Conservation (phyloP, 2,888 invertebrate species). For the Caenorhabditis plicata region DNA sequence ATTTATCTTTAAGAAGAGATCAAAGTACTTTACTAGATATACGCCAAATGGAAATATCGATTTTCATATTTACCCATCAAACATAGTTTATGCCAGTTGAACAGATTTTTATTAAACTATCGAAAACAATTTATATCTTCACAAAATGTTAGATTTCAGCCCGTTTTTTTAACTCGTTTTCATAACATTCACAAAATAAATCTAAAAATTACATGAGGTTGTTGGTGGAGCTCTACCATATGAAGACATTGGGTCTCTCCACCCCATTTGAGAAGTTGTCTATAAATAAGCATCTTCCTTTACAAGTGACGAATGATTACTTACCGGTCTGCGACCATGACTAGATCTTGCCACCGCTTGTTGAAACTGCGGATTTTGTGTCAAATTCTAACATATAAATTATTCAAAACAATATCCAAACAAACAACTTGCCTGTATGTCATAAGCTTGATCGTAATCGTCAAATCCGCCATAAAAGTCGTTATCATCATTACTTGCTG, state of each 20-base stretch:
- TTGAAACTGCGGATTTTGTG: constrained; percentile 77
- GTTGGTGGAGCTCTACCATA: constrained; percentile 32
- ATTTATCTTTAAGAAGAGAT: too few species aligned
- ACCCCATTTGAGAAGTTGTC: constrained; percentile 29
- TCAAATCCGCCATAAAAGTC: constrained; percentile 65
- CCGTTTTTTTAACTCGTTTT: too few species aligned
- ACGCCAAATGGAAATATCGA: too few species aligned
- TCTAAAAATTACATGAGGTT: constrained; percentile 4
- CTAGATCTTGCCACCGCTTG: constrained; percentile 76
- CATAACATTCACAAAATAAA: too few species aligned
- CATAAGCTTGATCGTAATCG: constrained; percentile 60
- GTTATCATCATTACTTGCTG: constrained; percentile 26
- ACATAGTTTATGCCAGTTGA: too few species aligned
- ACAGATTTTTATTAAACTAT: too few species aligned
- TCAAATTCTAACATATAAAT: constrained; percentile 71
- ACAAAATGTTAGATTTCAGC: too few species aligned
- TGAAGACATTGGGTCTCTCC: constrained; percentile 14
- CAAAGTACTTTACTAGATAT: too few species aligned
- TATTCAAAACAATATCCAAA: neutral
- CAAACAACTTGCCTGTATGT: constrained; percentile 48
- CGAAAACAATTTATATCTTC: too few species aligned
- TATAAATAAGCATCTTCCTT: constrained; percentile 1
- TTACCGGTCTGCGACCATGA: constrained; percentile 75
- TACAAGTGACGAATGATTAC: constrained; percentile 8
- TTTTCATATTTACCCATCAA: too few species aligned